phyloP scores from a whole-genome alignment of 1,140 invertebrate species.

The Chironomus tepperi region DNA sequence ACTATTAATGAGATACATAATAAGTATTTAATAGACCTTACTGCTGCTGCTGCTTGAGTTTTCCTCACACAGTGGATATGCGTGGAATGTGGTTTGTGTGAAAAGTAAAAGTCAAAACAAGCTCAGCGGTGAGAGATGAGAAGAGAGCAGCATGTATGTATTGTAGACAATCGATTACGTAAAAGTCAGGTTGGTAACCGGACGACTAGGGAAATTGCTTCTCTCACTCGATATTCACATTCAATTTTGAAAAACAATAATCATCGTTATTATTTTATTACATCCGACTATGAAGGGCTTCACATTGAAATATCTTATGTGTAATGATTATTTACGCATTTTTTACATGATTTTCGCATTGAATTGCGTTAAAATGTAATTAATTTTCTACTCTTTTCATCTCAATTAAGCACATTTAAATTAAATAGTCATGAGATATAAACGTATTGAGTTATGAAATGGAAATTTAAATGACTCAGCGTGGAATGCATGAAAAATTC shows the following conservation, averaged over 20 bases:
- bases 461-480: background rate
- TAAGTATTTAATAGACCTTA: background rate
- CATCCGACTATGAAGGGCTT: background rate
- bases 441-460: background rate
- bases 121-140: slow-evolving; percentile 4
- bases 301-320: background rate
- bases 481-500: no score
- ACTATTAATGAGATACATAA: background rate
- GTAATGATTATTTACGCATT: background rate
- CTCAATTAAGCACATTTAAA: slow-evolving; percentile 21
- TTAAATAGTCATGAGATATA: background rate
- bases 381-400: slow-evolving; percentile 20
- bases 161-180: background rate
- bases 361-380: background rate
- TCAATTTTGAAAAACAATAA: background rate
- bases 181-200: background rate
- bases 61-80: background rate
- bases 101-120: slow-evolving; percentile 22
- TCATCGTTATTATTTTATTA: background rate
- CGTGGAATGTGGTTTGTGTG: background rate
- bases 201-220: background rate
- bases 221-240: background rate
- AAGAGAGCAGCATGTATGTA: background rate
- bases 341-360: background rate
- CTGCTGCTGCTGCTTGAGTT: background rate